Evolutionary conservation across 2,888 invertebrate genomes (phyloP).

Genomic region (Lasioglossum oenotherae): DNA sequence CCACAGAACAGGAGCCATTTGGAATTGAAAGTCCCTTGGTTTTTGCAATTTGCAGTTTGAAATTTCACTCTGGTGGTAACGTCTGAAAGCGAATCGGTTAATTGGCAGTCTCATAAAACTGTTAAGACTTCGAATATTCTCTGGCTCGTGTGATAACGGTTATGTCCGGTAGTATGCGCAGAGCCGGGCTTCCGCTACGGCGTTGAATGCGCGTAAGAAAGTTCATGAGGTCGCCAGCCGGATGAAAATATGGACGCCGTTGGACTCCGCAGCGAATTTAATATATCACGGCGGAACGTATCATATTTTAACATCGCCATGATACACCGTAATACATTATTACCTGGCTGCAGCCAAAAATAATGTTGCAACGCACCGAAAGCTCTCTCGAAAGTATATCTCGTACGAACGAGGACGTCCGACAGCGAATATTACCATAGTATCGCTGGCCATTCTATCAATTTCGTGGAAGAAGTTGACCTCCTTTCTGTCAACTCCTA

Average conservation of each 20-base stretch:
- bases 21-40: not conserved
- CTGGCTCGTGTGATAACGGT: constrained; percentile 35
- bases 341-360: constrained; percentile 40
- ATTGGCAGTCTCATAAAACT: not conserved
- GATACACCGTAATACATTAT: constrained; percentile 39
- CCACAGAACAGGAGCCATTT: not conserved
- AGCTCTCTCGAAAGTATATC: not conserved
- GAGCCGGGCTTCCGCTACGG: constrained; percentile 47
- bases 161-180: constrained; percentile 35
- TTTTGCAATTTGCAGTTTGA: not conserved
- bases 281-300: constrained; percentile 42
- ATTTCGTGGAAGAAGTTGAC: not conserved
- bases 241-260: constrained; percentile 55
- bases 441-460: constrained; percentile 13
- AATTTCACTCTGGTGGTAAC: not conserved
- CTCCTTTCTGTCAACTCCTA: not conserved
- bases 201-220: constrained; percentile 52
- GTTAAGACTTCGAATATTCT: not conserved
- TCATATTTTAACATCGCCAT: constrained; percentile 50
- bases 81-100: not conserved
- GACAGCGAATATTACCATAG: constrained; percentile 27
- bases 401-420: constrained; percentile 14
- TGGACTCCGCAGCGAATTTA: constrained; percentile 43
- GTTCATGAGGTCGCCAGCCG: constrained; percentile 61
- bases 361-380: constrained; percentile 32